Conservation (phyloP, 2,113 vertebrate species). For the Lepus americanus region DNA sequence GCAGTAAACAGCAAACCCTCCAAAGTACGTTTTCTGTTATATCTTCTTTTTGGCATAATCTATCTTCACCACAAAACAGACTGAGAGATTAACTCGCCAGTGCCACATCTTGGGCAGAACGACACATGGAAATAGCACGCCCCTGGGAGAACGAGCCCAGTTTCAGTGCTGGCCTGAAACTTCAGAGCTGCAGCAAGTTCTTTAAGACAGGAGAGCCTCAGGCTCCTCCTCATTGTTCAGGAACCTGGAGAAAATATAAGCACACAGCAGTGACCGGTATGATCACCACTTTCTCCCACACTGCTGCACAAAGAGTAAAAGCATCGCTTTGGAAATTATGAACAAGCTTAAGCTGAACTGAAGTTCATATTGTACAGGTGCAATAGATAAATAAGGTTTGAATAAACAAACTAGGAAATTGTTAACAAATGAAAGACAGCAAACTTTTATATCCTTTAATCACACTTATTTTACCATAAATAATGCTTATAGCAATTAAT, state of each 20-base stretch:
- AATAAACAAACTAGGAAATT: slow-evolving; percentile 23
- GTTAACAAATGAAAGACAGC: not conserved
- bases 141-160: not conserved
- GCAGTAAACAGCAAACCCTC: not conserved
- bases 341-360: not conserved
- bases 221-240: not conserved
- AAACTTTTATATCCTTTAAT: not conserved
- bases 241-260: not conserved
- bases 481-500: not conserved
- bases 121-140: not conserved
- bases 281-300: not conserved
- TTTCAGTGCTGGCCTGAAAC: not conserved
- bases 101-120: not conserved
- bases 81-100: not conserved
- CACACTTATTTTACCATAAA: not conserved
- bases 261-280: not conserved
- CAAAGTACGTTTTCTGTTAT: not conserved
- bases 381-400: not conserved
- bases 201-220: too few species aligned
- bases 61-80: slow-evolving; percentile 46
- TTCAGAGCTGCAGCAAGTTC: not conserved
- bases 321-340: not conserved
- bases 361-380: not conserved
- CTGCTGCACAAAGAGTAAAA: not conserved
- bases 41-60: not conserved